Evolutionary conservation across 2,888 invertebrate species (phyloP).

Genomic region (Tanypteryx hageni): DNA sequence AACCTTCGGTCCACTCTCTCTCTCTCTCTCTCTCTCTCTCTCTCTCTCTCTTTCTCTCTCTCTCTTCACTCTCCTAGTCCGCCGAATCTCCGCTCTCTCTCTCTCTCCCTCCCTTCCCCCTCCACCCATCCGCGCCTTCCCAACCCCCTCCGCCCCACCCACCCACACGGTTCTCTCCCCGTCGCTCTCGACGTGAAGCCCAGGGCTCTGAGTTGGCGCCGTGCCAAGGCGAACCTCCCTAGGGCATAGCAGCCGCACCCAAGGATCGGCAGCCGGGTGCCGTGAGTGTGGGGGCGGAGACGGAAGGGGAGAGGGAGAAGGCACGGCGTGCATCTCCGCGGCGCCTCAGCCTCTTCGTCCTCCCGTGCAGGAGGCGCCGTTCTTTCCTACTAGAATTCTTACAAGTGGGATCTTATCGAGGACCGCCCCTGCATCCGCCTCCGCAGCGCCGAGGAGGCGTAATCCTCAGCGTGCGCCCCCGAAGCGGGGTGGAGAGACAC

Average conservation of each 20-base stretch:
- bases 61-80: not conserved
- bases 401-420: not conserved
- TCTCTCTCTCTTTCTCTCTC: not conserved
- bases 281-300: not conserved
- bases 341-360: not conserved
- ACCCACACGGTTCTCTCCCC: not conserved
- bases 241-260: conserved; percentile 61
- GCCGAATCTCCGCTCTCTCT: not conserved
- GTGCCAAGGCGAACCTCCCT: conserved; percentile 29
- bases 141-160: not conserved
- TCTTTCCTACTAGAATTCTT: not conserved
- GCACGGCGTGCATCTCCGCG: not conserved
- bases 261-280: conserved; percentile 53
- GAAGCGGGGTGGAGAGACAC: not conserved
- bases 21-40: not conserved
- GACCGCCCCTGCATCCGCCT: too few relatives aligned
- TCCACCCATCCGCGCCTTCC: too few relatives aligned
- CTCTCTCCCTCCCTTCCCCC: too few relatives aligned
- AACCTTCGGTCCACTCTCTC: not conserved
- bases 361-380: not conserved
- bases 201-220: conserved; percentile 44
- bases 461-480: not conserved
- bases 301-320: not conserved
- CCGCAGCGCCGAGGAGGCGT: too few relatives aligned
- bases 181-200: not conserved